Percentiles rank a stretch among this genome's conserved stretches.
phyloP scores from a whole-genome alignment of 2,113 vertebrate genomes.

The Channa maculata region DNA sequence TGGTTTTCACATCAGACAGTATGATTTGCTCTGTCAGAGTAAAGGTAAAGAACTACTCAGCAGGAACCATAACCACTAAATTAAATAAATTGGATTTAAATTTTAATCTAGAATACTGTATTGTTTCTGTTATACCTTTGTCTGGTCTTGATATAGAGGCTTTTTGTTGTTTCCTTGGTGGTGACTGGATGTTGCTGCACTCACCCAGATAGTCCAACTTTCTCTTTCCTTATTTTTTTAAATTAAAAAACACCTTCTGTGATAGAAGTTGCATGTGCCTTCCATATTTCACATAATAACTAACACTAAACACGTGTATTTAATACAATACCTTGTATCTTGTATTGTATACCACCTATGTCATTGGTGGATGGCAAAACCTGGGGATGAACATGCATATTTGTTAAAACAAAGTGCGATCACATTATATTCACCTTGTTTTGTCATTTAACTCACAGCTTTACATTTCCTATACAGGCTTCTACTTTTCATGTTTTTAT shows the following conservation, averaged over 20 bases:
- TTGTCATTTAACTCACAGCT: too few species aligned
- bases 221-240: constrained; percentile 19
- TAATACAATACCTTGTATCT: neutral
- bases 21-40: constrained; percentile 4
- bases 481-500: too few species aligned
- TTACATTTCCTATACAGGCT: too few species aligned
- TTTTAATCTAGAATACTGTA: too few species aligned
- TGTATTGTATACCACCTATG: neutral
- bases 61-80: neutral
- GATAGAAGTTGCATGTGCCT: neutral
- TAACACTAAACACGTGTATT: neutral
- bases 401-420: too few species aligned
- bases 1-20: constrained; percentile 21
- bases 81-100: constrained; percentile 6
- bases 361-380: constrained; percentile 5
- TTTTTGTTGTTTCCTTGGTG: neutral
- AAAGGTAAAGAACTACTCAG: neutral
- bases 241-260: too few species aligned
- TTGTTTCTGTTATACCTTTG: neutral
- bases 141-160: neutral
- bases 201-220: neutral
- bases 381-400: too few species aligned
- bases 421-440: too few species aligned
- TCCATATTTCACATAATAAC: too few species aligned
- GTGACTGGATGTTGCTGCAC: neutral